Base-by-base conservation (phyloP, 2,797 vertebrate species). In the Vireo griseus region DNA sequence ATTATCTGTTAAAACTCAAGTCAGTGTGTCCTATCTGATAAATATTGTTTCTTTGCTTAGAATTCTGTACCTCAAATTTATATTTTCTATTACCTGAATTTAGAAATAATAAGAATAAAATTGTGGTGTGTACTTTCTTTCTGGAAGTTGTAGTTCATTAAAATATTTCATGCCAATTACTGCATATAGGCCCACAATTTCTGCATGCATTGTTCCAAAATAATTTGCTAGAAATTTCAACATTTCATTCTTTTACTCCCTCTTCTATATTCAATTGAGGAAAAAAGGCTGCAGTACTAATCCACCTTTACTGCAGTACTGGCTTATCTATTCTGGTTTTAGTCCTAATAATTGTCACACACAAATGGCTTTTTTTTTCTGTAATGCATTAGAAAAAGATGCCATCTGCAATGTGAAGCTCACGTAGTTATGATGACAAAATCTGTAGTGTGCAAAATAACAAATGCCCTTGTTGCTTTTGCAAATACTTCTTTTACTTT, bases 231-330 rank as follows among this genome's bases (percentile, higher is more conserved):
- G 37, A 75, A 31, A 31, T 86, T 61, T 84, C 39, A 39, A 37
- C 5, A 21, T 57, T 81, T 82, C 2, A 21, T 57, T 68, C 17
- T 73, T 73, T 77, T 39, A 4, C 14, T 5, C 18, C 7, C 10
- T 13, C 10, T 73, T 45, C 47, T 52, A 6, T 28, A 54, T 45
- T 66, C 20, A 69, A 0, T 2, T 42, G 12, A 5, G 5, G 2
- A 4, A 10, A 13, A 16, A 48, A 51, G 3, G 8, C 33, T 57
- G 11, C 13, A 29, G 3, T 58, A 26, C 6, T 54, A 35, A 35
- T 35, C 35, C 35, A 35, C 35, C 35, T 35, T 35, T 35, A 35
- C 33, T 57, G 11, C 13, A 29, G 3, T 58, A 26, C 6, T 54
- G 40, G 4, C 11, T 25, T 83, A 20, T 4, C 5, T 50, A n/a